Base-by-base conservation (phyloP, 1,140 invertebrate species). In the Drosophila willistoni region DNA sequence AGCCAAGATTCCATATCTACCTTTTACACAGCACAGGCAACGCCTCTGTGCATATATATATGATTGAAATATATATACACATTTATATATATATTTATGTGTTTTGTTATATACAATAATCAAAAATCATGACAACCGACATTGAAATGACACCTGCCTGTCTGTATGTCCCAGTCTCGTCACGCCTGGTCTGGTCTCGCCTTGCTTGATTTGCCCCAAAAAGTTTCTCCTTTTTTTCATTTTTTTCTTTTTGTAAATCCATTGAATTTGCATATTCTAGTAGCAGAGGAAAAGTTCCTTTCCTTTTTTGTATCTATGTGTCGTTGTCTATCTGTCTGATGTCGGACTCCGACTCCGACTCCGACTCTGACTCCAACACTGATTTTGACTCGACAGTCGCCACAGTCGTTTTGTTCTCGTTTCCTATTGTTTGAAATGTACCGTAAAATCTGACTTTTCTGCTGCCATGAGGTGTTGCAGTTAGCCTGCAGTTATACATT, bases 61-160 rank as follows among this genome's bases (percentile, higher is more conserved):
- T 39, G 7, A 12, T 51, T 22, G 19, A 12, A 19, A 29, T 17
- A 22, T 22, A 29, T 36, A 10, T 36, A 12, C 9, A 36, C 34
- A 2, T 36, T 22, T 33, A 39, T 59, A 39, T 59, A n/a, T 41
- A 41, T 22, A 39, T 39, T 14, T 59, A 29, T 51, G 64, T 64
- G 51, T 44, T 64, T 71, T 71, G 36, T 61, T 7, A 77, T 36
- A 62, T 75, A 86, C 72, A 87, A 86, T 86, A 86, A 86, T 87
- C 83, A 87, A 87, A 86, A 86, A 86, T 86, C 82, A 86, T 82
- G 69, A 64, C 79, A 72, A 76, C 71, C 74, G 83, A 79, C 79
- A 86, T 67, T 73, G 64, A 83, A 77, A 73, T 86, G 82, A 86
- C 82, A 86, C 82, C 82, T 77, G 73, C 68, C 76, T 59, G 41